Evolutionary conservation across 2,888 invertebrate species (phyloP), one percentile per base, ranked within the genome.

Genomic region (Brachypterus glaber): DNA sequence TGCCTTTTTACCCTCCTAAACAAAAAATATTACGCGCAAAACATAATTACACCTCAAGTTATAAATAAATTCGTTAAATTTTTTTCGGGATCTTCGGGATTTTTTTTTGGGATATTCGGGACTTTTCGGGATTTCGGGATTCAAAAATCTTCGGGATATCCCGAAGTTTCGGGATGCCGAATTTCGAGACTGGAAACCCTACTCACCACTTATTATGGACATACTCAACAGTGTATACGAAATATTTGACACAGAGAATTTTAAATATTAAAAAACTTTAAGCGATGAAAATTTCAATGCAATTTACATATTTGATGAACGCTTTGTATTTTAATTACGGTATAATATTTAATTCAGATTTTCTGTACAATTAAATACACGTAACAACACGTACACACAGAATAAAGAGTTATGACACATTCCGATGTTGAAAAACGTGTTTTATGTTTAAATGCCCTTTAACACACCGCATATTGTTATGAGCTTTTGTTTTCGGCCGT

Each of bases 261-360:
- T 63, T 63, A 63, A 62, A 63, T 63, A 63, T 63, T 63, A 62
- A 64, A 65, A 64, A 63, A 63, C 51, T 60, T 62, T 59, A 59
- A 59, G 58, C 60, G 62, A 54, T 60, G 60, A 62, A 64, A 63
- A 59, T 62, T 64, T 60, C 60, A 62, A 60, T 61, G 60, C 60
- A 58, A 64, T 65, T 62, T 63, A 48, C 64, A 65, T 65, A 63
- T 63, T 63, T 63, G 64, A 65, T 63, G 65, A 62, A 61, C 54
- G 64, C 64, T 65, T 63, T 64, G 64, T 65, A 62, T 64, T 65
- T 64, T 64, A 64, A 65, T 65, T 64, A 61, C 60, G 54, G 60
- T 62, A 60, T 63, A 60, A 64, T 64, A 65, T 64, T 65, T 63
- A 65, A 65, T 63, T 63, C 64, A 61, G 60, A 63, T 64, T 64